A percentile compares a stretch with the other conserved stretches of the same genome.
Evolutionary conservation across 2,888 invertebrate genomes (phyloP).

Genomic region (Zhuqinia jingwanae): DNA sequence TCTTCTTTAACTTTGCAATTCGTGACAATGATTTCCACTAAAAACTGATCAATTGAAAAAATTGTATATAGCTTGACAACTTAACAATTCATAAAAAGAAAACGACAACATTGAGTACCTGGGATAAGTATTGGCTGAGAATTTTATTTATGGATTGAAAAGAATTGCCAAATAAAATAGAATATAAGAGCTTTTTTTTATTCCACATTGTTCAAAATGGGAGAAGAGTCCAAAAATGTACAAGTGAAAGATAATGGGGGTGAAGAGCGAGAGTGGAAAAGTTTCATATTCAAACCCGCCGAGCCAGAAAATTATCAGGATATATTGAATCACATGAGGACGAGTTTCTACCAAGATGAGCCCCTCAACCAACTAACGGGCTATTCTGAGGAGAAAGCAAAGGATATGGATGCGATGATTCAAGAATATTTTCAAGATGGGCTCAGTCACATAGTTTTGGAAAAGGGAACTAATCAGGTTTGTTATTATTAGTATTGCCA

Average conservation of each 20-base stretch:
- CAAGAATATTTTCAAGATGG: constrained; percentile 72
- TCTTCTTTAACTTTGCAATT: too few species aligned
- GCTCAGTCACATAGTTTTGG: constrained; percentile 72
- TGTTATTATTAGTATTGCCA: constrained; percentile 24
- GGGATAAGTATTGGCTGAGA: too few species aligned
- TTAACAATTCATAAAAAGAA: too few species aligned
- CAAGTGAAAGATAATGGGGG: constrained; percentile 22
- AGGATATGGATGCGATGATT: constrained; percentile 75
- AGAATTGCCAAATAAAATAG: too few species aligned
- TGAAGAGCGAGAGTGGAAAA: constrained; percentile 69
- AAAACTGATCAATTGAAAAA: too few species aligned
- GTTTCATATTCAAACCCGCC: constrained; percentile 72
- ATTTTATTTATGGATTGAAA: not conserved
- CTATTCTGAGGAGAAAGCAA: constrained; percentile 74
- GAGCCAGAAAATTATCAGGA: constrained; percentile 72
- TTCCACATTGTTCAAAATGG: not conserved
- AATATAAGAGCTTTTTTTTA: not conserved
- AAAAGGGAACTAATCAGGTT: constrained; percentile 73
- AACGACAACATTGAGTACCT: too few species aligned
- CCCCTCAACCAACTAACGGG: constrained; percentile 73
- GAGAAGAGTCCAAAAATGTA: constrained; percentile 29
- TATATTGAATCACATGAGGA: constrained; percentile 73
- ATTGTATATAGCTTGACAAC: too few species aligned
- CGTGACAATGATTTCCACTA: too few species aligned
- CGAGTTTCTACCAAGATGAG: constrained; percentile 73